Percentiles rank a stretch among this genome's conserved stretches.
Evolutionary conservation across 2,113 vertebrate genomes (phyloP).

Genomic region (Myiagra hebetior): DNA sequence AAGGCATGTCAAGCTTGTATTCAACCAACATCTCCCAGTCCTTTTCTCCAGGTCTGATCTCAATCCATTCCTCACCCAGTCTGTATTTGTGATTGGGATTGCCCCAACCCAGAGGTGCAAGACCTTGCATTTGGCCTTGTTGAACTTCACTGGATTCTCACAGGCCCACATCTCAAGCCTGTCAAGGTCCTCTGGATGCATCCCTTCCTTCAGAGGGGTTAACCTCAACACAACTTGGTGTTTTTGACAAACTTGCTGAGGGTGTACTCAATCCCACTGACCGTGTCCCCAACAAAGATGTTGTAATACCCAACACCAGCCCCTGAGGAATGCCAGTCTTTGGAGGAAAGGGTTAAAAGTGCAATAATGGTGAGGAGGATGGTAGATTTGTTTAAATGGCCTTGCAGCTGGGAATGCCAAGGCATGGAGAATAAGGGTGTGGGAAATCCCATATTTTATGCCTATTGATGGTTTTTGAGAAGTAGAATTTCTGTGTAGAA

Average conservation of each 20-base stretch:
- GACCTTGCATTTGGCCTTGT: background rate
- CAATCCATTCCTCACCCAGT: background rate
- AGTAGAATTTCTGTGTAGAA: background rate
- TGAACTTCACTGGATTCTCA: background rate
- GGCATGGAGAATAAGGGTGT: background rate
- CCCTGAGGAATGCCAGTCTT: background rate
- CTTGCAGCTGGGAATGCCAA: background rate
- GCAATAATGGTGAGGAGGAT: background rate
- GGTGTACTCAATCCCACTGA: background rate
- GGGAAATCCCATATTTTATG: background rate
- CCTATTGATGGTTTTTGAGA: background rate
- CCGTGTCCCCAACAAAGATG: rapidly evolving
- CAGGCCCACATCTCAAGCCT: rapidly evolving
- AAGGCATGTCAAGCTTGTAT: background rate
- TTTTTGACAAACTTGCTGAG: background rate
- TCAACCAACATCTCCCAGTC: background rate
- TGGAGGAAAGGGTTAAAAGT: background rate
- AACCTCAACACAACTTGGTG: background rate
- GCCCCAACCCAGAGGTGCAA: background rate
- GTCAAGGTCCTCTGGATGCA: background rate
- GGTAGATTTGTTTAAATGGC: background rate
- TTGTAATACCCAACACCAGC: background rate
- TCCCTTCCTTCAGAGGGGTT: rapidly evolving
- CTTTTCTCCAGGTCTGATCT: background rate
- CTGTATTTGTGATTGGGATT: background rate